Conservation (phyloP, 2,888 invertebrate species). For the Pharmacophagus antenor region DNA sequence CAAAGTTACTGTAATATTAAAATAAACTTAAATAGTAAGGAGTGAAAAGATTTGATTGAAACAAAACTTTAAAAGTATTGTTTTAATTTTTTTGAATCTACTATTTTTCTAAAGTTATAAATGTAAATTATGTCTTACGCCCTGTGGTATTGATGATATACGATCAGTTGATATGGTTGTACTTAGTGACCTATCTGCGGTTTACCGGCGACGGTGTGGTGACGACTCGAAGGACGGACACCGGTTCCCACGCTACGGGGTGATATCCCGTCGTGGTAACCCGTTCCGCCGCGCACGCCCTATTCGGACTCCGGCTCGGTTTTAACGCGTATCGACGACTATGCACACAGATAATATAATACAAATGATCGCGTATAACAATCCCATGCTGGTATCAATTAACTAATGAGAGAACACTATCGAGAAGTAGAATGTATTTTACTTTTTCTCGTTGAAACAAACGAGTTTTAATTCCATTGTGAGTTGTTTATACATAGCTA, state of each 20-base stretch:
- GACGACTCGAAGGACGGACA: slow-evolving; percentile 5
- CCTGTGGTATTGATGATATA: background rate
- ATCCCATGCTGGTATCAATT: background rate
- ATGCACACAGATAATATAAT: slow-evolving; percentile 1
- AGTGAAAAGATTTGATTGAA: too few species aligned
- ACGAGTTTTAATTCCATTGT: too few species aligned
- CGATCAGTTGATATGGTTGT: background rate
- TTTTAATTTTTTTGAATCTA: too few species aligned
- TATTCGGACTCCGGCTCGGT: background rate
- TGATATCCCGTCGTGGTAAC: slow-evolving; percentile 13
- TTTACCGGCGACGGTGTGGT: background rate
- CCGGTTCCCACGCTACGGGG: slow-evolving; percentile 24
- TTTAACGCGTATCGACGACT: slow-evolving; percentile 7
- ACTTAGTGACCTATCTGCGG: background rate
- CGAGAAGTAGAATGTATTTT: too few species aligned
- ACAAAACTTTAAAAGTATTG: too few species aligned
- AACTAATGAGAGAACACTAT: too few species aligned
- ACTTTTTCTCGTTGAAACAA: too few species aligned
- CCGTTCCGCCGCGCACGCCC: slow-evolving; percentile 14
- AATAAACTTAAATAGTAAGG: too few species aligned
- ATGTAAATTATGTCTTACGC: too few species aligned
- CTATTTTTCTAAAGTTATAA: too few species aligned
- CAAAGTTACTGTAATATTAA: too few species aligned
- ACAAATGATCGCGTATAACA: background rate
- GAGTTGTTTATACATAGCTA: too few species aligned